Percentiles rank a stretch among this genome's conserved stretches.
phyloP scores from a whole-genome alignment of 2,888 invertebrate species.

The Biston stratarius region DNA sequence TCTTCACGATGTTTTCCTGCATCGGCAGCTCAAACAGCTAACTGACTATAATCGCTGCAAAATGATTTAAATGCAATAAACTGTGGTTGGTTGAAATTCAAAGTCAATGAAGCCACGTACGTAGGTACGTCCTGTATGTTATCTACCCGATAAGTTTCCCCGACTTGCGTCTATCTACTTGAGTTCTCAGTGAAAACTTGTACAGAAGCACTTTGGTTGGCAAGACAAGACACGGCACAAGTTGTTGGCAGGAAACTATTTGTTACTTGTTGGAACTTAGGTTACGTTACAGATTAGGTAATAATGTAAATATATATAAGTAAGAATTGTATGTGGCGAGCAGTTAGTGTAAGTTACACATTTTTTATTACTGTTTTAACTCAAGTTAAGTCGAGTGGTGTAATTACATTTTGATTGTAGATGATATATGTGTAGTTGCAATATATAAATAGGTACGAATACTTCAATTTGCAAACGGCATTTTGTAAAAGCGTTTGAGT shows the following conservation, averaged over 20 bases:
- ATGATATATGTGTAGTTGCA: too few species aligned
- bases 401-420: too few species aligned
- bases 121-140: constrained; percentile 20
- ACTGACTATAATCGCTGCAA: too few species aligned
- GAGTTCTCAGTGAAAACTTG: constrained; percentile 4
- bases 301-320: too few species aligned
- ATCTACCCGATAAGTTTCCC: constrained; percentile 11
- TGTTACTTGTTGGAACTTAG: constrained; percentile 1
- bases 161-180: neutral
- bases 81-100: neutral
- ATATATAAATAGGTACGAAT: too few species aligned
- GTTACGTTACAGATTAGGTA: neutral
- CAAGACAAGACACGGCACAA: neutral
- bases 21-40: too few species aligned
- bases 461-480: too few species aligned
- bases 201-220: constrained; percentile 1
- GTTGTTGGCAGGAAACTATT: neutral
- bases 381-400: too few species aligned
- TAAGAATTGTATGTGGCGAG: neutral
- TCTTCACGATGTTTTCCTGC: too few species aligned
- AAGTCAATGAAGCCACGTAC: constrained; percentile 12
- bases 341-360: too few species aligned
- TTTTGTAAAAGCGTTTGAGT: too few species aligned
- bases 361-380: too few species aligned
- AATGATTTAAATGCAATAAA: neutral